These are phyloP conservation scores for Tachypleus tridentatus DNA, from an alignment of 1,140 invertebrate genomes.

Conservation along the genomic window DNA sequence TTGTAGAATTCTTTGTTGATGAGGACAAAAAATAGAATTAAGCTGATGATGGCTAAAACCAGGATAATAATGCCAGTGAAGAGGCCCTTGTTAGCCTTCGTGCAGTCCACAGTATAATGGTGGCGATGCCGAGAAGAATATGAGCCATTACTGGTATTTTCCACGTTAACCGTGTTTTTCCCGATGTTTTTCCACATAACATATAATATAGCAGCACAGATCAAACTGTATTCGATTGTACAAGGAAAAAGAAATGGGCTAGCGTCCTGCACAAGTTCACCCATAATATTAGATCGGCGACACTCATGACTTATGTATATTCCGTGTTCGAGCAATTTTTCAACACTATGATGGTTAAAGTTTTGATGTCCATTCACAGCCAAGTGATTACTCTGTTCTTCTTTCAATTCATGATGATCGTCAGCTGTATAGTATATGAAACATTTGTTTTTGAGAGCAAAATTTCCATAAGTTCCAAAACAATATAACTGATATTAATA, in stretches of 20 bases:
- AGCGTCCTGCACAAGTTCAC: conserved; percentile 75
- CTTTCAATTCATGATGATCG: too few species aligned
- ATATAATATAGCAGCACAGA: conserved; percentile 83
- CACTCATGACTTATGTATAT: conserved; percentile 72
- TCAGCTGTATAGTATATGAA: too few species aligned
- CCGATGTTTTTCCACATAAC: conserved; percentile 88
- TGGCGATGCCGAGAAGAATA: conserved; percentile 4
- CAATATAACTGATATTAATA: too few species aligned
- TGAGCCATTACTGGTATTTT: not conserved
- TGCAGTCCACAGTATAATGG: conserved; percentile 50
- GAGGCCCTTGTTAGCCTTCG: conserved; percentile 75
- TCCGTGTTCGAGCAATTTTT: conserved; percentile 13
- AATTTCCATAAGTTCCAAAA: too few species aligned
- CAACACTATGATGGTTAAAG: too few species aligned
- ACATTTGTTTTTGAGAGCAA: too few species aligned
- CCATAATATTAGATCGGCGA: conserved; percentile 76
- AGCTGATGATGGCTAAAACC: conserved; percentile 83
- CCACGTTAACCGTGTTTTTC: not conserved
- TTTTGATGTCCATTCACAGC: too few species aligned
- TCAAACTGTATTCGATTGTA: conserved; percentile 92
- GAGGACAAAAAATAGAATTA: conserved; percentile 87
- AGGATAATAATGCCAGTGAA: conserved; percentile 84
- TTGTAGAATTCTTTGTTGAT: conserved; percentile 72
- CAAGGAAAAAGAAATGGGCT: conserved; percentile 85
- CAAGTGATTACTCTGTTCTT: too few species aligned